Conservation (phyloP, 2,888 invertebrate genomes). For the Adelognathus sp. region DNA sequence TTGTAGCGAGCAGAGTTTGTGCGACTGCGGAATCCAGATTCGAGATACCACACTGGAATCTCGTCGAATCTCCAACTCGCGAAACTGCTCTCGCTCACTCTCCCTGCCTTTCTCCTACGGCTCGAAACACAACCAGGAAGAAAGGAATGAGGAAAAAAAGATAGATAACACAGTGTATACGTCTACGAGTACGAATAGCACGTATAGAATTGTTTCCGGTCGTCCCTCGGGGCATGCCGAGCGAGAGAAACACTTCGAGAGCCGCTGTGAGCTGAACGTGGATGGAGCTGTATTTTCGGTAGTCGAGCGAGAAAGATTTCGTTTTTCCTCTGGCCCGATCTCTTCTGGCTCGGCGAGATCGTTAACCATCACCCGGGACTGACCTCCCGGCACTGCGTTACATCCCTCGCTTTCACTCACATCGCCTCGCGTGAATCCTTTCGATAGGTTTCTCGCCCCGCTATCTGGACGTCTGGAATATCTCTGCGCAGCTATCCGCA, state of each 20-base stretch:
- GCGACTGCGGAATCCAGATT: slow-evolving; percentile 28
- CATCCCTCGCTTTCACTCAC: slow-evolving; percentile 34
- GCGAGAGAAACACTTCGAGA: slow-evolving; percentile 16
- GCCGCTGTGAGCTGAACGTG: background rate
- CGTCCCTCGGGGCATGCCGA: slow-evolving; percentile 60
- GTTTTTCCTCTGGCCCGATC: background rate
- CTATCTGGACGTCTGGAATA: slow-evolving; percentile 59
- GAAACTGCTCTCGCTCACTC: background rate
- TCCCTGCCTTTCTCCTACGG: background rate
- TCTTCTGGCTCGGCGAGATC: slow-evolving; percentile 47
- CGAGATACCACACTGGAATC: slow-evolving; percentile 48
- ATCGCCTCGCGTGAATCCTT: slow-evolving; percentile 9
- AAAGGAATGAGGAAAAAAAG: slow-evolving; percentile 13
- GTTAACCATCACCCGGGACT: slow-evolving; percentile 70
- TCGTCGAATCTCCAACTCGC: slow-evolving; percentile 21
- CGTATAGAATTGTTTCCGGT: slow-evolving; percentile 68
- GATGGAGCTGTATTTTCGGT: slow-evolving; percentile 32
- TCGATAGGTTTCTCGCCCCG: slow-evolving; percentile 23
- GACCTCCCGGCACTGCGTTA: slow-evolving; percentile 55
- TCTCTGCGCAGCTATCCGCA: slow-evolving; percentile 63
- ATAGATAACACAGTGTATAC: slow-evolving; percentile 49
- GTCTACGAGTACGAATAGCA: slow-evolving; percentile 43
- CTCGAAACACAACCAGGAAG: background rate
- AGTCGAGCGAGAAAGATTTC: slow-evolving; percentile 17
- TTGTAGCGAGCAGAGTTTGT: slow-evolving; percentile 16